A percentile compares a stretch with the other conserved stretches of the same genome.
Conservation (phyloP, 2,113 vertebrate genomes). For the Toxotes jaculatrix region DNA sequence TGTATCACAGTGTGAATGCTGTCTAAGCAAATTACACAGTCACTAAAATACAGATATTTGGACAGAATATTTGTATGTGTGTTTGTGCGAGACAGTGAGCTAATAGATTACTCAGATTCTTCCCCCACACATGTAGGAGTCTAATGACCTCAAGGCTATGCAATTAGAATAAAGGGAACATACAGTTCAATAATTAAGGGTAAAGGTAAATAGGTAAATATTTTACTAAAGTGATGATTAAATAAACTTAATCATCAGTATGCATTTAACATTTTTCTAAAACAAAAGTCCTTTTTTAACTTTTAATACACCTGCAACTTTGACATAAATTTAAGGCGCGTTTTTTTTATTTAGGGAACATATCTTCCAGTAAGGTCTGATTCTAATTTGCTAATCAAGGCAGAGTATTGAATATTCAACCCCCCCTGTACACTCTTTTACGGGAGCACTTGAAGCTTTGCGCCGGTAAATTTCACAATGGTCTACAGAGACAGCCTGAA, state of each 20-base stretch:
- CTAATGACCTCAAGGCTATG: slow-evolving; percentile 51
- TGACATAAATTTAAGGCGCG: slow-evolving; percentile 5
- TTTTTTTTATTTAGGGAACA: slow-evolving; percentile 7
- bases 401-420: slow-evolving; percentile 14
- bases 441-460: slow-evolving; percentile 9
- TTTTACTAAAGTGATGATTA: slow-evolving; percentile 36
- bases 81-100: slow-evolving; percentile 1
- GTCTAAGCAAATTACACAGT: slow-evolving; percentile 32
- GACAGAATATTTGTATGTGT: slow-evolving; percentile 4
- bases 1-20: not conserved
- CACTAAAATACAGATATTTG: slow-evolving; percentile 33
- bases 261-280: slow-evolving; percentile 21
- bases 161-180: slow-evolving; percentile 35
- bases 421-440: not conserved
- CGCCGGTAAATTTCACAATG: not conserved
- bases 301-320: slow-evolving; percentile 7
- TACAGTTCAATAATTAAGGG: not conserved
- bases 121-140: slow-evolving; percentile 26
- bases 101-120: slow-evolving; percentile 38
- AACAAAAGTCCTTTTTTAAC: slow-evolving; percentile 2
- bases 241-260: slow-evolving; percentile 2
- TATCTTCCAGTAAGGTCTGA: slow-evolving; percentile 19
- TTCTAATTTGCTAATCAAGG: slow-evolving; percentile 35
- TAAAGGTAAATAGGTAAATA: slow-evolving; percentile 1
- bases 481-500: not conserved